A percentile compares a stretch with the other conserved stretches of the same genome.
phyloP scores from a whole-genome alignment of 2,888 invertebrate genomes.

The Napeogenes sylphis region DNA sequence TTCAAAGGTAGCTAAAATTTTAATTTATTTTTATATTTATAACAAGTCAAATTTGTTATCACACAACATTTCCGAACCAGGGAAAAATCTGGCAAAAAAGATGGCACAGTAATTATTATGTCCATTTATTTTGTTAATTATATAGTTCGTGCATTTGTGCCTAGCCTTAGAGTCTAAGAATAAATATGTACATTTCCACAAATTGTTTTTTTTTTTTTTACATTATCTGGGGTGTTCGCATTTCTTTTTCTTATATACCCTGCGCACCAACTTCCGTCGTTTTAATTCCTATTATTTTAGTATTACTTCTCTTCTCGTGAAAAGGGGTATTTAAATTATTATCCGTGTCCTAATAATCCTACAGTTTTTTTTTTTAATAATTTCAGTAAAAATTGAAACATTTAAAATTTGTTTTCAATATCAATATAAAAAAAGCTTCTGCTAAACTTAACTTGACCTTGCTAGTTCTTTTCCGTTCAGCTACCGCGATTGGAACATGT shows the following conservation, averaged over 20 bases:
- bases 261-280: conserved; percentile 59
- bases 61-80: too few relatives aligned
- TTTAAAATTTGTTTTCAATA: conserved; percentile 20
- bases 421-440: conserved; percentile 55
- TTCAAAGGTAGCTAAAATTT: too few relatives aligned
- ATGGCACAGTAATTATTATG: too few relatives aligned
- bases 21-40: too few relatives aligned
- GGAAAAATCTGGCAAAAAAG: too few relatives aligned
- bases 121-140: too few relatives aligned
- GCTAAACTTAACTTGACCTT: conserved; percentile 77
- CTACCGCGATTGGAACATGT: conserved; percentile 89
- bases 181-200: too few relatives aligned
- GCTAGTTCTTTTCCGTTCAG: conserved; percentile 84
- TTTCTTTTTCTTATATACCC: conserved; percentile 30
- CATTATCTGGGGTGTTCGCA: conserved; percentile 1
- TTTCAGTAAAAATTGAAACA: neutral
- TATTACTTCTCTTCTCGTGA: conserved; percentile 44
- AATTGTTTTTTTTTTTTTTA: neutral
- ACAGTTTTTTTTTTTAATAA: conserved; percentile 47
- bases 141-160: too few relatives aligned
- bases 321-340: conserved; percentile 36
- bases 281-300: conserved; percentile 55
- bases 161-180: too few relatives aligned
- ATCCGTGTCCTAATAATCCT: conserved; percentile 43
- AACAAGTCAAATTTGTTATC: too few relatives aligned